These are phyloP conservation scores for Trididemnum nubilum DNA, from an alignment of 23 tunicate genomes.

Conservation along the genomic window DNA sequence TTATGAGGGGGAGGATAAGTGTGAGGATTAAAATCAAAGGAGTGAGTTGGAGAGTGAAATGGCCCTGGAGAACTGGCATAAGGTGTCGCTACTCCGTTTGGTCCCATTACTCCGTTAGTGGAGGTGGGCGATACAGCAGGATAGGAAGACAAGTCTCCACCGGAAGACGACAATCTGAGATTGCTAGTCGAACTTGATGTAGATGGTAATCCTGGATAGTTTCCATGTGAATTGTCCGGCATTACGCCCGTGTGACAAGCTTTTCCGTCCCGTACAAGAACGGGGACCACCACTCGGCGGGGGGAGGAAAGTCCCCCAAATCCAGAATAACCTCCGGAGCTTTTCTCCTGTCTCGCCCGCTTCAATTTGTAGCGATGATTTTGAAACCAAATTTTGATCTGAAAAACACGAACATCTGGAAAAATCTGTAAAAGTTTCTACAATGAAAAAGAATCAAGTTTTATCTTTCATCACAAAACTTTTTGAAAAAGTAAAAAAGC, in stretches of 20 bases:
- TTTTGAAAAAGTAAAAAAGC: too few relatives aligned
- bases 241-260: slow-evolving; percentile 45
- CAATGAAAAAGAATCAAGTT: neutral
- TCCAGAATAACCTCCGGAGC: slow-evolving; percentile 39
- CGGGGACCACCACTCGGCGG: slow-evolving; percentile 63
- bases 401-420: neutral
- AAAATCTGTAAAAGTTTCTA: neutral
- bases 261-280: slow-evolving; percentile 62
- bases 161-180: neutral
- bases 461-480: neutral
- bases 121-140: neutral
- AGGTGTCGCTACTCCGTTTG: slow-evolving; percentile 12
- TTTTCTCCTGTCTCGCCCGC: slow-evolving; percentile 71
- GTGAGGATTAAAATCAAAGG: neutral
- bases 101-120: neutral
- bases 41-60: neutral
- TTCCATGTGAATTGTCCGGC: neutral
- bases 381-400: slow-evolving; percentile 97
- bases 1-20: slow-evolving; percentile 35
- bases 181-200: neutral
- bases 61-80: slow-evolving; percentile 9
- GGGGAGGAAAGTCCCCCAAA: slow-evolving; percentile 55
- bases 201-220: neutral
- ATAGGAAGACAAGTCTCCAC: neutral
- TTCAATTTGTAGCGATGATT: slow-evolving; percentile 89